phyloP scores from a whole-genome alignment of 2,113 vertebrate genomes.

The Gymnogyps californianus region DNA sequence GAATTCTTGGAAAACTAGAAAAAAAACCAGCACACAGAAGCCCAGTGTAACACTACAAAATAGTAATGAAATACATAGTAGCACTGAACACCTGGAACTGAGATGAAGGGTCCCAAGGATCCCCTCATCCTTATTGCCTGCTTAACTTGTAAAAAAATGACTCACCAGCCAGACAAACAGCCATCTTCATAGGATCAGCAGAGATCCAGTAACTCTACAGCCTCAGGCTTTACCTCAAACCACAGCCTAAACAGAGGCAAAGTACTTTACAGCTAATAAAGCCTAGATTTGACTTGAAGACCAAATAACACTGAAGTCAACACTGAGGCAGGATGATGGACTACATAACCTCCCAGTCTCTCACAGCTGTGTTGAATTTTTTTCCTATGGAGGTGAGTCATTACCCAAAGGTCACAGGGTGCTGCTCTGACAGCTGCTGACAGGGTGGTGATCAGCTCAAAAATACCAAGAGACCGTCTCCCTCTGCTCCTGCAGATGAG shows the following conservation, averaged over 20 bases:
- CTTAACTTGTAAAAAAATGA: background rate
- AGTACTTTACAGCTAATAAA: background rate
- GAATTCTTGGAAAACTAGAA: background rate
- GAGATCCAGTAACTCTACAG: background rate
- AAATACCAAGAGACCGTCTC: accelerated
- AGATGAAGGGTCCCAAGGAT: background rate
- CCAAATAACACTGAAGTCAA: background rate
- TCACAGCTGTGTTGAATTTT: background rate
- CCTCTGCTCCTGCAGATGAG: background rate
- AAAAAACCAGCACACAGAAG: background rate
- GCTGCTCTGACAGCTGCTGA: background rate
- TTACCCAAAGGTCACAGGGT: background rate
- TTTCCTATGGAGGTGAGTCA: background rate
- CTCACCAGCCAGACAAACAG: background rate
- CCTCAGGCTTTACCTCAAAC: background rate
- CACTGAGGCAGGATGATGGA: too few species aligned
- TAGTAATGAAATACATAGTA: background rate
- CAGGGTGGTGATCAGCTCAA: background rate
- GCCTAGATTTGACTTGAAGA: background rate
- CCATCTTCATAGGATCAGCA: background rate
- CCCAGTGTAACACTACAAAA: background rate
- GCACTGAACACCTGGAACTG: background rate
- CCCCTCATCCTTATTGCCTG: too few species aligned
- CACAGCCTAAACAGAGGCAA: background rate
- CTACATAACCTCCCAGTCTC: background rate